Evolutionary conservation across 1,140 invertebrate genomes (phyloP).

Genomic region (Triops cancriformis): DNA sequence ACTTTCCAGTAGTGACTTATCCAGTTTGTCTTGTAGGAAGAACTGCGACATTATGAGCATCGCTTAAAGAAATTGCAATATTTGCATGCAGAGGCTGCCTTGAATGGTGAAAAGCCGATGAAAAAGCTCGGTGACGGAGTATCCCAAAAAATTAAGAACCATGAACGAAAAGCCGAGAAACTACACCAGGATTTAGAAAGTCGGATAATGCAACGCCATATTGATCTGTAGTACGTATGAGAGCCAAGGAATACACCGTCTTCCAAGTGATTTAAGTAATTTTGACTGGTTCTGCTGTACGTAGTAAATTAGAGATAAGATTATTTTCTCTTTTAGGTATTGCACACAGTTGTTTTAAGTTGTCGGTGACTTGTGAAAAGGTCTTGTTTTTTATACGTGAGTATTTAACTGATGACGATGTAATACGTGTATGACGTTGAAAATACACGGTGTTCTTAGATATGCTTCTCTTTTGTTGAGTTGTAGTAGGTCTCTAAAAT

Average conservation of each 20-base stretch:
- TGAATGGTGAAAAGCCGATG: conserved; percentile 40
- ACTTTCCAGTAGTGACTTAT: background rate
- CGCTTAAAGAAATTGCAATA: conserved; percentile 72
- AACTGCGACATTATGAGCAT: conserved; percentile 79
- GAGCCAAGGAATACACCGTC: background rate
- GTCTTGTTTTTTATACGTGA: no score
- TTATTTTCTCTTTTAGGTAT: no score
- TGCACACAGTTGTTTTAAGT: no score
- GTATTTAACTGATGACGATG: no score
- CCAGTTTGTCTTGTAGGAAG: conserved; percentile 46
- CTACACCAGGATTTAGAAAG: conserved; percentile 69
- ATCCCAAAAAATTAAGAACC: conserved; percentile 63
- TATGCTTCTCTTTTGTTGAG: no score
- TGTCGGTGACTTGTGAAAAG: no score
- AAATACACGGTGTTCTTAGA: no score
- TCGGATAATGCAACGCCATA: conserved; percentile 63
- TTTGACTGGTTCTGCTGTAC: background rate
- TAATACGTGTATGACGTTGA: no score
- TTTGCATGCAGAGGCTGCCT: conserved; percentile 63
- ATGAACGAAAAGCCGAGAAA: conserved; percentile 74
- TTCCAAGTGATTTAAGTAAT: conserved; percentile 3
- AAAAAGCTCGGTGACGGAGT: conserved; percentile 43
- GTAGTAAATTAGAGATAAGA: background rate
- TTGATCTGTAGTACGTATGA: conserved; percentile 41
- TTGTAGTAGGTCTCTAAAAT: background rate